Base-by-base conservation (phyloP, 1,140 invertebrate genomes). In the Leptopilina clavipes region DNA sequence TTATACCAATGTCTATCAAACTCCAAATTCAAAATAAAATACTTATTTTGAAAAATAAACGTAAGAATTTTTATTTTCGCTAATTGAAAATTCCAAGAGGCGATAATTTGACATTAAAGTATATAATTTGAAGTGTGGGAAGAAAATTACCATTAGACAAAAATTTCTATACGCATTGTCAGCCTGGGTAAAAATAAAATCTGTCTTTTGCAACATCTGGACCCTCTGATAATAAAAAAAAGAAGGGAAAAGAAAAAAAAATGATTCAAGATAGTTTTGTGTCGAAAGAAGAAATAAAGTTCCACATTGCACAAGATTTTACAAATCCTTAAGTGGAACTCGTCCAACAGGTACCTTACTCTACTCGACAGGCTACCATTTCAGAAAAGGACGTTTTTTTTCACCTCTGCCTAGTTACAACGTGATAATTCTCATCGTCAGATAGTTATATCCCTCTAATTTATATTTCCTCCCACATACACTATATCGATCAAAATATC, bases 261-360 rank as follows among this genome's bases (percentile, higher is more conserved):
- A 40, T 40, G 8, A 77, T 77, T 79, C 79, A 79, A 79, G 76
- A 78, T 77, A 79, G 71, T 76, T 73, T 52, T 48, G 14, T 79
- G 79, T 73, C 79, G 82, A 83, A 81, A 86, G 83, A 85, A 86
- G 83, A 83, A 85, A 80, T 84, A 79, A 83, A 79, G 77, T 76
- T 80, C 82, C 79, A 74, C 79, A 84, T 86, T 86, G 85, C 86
- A 79, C 84, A 84, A 85, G 85, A 85, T 83, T 84, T 83, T 82
- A 80, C 83, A 87, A 80, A 73, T 78, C 87, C 87, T 86, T 87
- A 87, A 85, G 76, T 70, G 87, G 79, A 88, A 88, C 87, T 85
- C 80, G 87, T 85, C 82, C 76, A 83, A 83, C 84, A 74, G 81
- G 81, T 81, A 80, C 76, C 74, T n/a, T 77, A 71, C 76, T 78